These are phyloP conservation scores for Coptodon rendalli DNA, from an alignment of 2,113 vertebrate species.

Conservation along the genomic window DNA sequence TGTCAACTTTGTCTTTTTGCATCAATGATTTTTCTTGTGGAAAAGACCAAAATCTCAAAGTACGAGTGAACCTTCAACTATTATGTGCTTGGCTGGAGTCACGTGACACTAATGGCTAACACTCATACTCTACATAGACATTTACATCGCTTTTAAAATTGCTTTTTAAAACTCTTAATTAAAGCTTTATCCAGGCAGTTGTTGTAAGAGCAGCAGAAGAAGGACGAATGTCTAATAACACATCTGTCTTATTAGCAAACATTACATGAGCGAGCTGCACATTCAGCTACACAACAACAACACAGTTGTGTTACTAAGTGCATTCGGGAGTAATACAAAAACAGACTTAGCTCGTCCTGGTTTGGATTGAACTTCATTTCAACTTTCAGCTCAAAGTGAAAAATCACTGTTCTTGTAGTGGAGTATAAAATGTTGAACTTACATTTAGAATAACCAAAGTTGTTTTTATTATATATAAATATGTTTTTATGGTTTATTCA, in stretches of 20 bases:
- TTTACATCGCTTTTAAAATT: not conserved
- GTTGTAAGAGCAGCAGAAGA: not conserved
- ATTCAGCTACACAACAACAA: not conserved
- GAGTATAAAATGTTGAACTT: not conserved
- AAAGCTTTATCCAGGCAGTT: not conserved
- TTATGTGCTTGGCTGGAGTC: not conserved
- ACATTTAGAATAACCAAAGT: not conserved
- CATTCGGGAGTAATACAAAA: not conserved
- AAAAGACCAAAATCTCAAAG: not conserved
- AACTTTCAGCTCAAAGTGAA: not conserved
- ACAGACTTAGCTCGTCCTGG: rapidly evolving
- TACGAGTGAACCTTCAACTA: not conserved
- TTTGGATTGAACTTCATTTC: not conserved
- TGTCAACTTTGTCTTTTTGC: not conserved
- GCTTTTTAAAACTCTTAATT: not conserved
- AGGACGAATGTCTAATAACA: not conserved
- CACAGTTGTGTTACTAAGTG: not conserved
- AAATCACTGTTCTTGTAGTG: not conserved
- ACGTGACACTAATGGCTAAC: not conserved
- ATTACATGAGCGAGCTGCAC: not conserved
- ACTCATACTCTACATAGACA: not conserved
- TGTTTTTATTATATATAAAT: not conserved
- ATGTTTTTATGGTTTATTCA: not conserved
- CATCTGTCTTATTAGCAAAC: not conserved
- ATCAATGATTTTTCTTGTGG: not conserved